phyloP scores from a whole-genome alignment of 2,113 vertebrate genomes.

The Peromyscus maniculatus region DNA sequence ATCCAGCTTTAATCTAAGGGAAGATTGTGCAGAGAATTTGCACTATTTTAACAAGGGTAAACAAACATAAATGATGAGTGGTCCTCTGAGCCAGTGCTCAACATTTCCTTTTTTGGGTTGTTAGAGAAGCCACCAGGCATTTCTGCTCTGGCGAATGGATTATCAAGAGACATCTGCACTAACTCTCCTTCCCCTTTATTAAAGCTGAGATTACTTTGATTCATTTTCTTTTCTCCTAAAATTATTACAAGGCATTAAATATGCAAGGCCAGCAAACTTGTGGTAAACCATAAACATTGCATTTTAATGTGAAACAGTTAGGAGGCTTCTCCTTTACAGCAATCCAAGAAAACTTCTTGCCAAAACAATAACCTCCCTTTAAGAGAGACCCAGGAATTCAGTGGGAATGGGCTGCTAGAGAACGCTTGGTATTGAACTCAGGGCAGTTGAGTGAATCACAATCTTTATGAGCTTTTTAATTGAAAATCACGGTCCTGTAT shows the following conservation, averaged over 20 bases:
- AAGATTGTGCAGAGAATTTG: not conserved
- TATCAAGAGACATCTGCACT: constrained; percentile 64
- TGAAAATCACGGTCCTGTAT: not conserved
- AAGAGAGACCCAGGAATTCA: not conserved
- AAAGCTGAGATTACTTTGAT: constrained; percentile 74
- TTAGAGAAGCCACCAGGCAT: constrained; percentile 29
- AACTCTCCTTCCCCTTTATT: constrained; percentile 65
- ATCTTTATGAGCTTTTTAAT: not conserved
- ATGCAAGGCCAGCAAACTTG: constrained; percentile 75
- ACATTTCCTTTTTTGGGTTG: constrained; percentile 16
- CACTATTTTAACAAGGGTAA: constrained; percentile 47
- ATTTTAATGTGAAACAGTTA: constrained; percentile 80
- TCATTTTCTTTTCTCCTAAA: constrained; percentile 62
- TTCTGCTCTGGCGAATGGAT: constrained; percentile 57
- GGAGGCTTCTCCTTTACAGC: constrained; percentile 57
- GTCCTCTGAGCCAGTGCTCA: constrained; percentile 7
- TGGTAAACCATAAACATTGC: constrained; percentile 75
- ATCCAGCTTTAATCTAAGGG: constrained; percentile 25
- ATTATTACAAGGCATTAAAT: constrained; percentile 72
- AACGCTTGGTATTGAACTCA: constrained; percentile 30
- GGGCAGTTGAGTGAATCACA: not conserved
- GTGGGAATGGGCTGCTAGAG: not conserved
- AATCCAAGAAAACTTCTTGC: constrained; percentile 12
- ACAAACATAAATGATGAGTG: constrained; percentile 21
- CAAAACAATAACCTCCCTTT: constrained; percentile 63